Percentiles rank a stretch among this genome's conserved stretches.
These are phyloP conservation scores for Lycopodina hypogea DNA, from an alignment of 37 sponge, comb jelly and placozoan species.

Conservation along the genomic window DNA sequence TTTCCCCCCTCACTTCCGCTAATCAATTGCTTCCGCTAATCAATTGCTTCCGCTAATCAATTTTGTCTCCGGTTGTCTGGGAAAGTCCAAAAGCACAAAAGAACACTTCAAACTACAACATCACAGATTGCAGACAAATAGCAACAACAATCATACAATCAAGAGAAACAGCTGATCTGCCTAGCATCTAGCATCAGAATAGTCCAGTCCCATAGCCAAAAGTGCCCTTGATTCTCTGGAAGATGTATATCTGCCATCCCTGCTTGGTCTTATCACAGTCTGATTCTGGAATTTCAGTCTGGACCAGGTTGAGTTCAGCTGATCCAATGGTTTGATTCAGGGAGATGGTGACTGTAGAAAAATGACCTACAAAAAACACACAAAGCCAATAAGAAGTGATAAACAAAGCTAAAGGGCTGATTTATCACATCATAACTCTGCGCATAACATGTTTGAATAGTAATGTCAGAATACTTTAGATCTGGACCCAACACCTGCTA, in stretches of 20 bases:
- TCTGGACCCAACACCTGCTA: too few relatives aligned
- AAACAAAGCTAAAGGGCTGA: background rate
- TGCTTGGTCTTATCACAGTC: conserved; percentile 73
- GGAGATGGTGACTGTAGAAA: conserved; percentile 74
- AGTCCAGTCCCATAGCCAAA: conserved; percentile 91
- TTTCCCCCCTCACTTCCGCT: too few relatives aligned
- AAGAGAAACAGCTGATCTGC: too few relatives aligned
- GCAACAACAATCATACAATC: too few relatives aligned
- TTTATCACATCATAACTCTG: background rate
- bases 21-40: too few relatives aligned
- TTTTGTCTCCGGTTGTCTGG: too few relatives aligned
- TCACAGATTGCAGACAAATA: too few relatives aligned
- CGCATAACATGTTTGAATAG: background rate
- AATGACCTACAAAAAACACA: conserved; percentile 54
- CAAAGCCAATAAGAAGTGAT: background rate
- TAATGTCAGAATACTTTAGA: too few relatives aligned
- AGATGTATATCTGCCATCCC: conserved; percentile 89
- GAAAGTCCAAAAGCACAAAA: too few relatives aligned
- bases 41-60: too few relatives aligned
- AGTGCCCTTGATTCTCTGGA: conserved; percentile 75
- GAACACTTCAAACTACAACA: too few relatives aligned
- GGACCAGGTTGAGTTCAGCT: conserved; percentile 59
- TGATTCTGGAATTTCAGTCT: conserved; percentile 79
- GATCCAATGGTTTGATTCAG: conserved; percentile 44
- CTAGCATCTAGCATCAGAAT: conserved; percentile 36